A percentile compares a stretch with the other conserved stretches of the same genome.
phyloP scores from a whole-genome alignment of 2,888 invertebrate species.

The Phyto melanocephala region DNA sequence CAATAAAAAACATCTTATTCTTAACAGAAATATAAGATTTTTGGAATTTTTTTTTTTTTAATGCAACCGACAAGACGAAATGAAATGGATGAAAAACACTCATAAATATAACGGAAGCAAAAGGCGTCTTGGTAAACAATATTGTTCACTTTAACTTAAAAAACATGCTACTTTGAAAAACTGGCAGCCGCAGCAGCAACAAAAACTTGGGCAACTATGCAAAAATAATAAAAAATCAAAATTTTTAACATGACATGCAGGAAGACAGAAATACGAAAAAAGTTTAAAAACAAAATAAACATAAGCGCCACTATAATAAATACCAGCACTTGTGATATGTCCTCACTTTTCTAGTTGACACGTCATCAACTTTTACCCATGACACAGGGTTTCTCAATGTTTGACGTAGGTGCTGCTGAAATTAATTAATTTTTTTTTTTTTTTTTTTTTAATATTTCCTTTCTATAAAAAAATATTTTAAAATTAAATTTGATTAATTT shows the following conservation, averaged over 20 bases:
- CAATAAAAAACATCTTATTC: slow-evolving; percentile 37
- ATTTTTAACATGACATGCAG: slow-evolving; percentile 11
- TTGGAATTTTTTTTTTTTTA: background rate
- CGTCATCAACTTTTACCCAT: slow-evolving; percentile 62
- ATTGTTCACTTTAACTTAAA: slow-evolving; percentile 46
- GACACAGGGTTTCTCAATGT: background rate
- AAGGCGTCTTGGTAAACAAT: slow-evolving; percentile 48
- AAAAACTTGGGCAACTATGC: background rate
- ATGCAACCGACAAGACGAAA: slow-evolving; percentile 1
- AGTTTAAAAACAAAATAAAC: slow-evolving; percentile 3
- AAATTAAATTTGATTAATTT: too few species aligned
- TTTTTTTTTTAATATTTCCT: background rate
- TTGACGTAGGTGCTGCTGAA: too few species aligned
- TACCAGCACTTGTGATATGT: slow-evolving; percentile 60
- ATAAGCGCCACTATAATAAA: slow-evolving; percentile 54
- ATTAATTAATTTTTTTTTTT: too few species aligned
- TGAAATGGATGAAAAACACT: background rate
- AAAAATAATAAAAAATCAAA: slow-evolving; percentile 1
- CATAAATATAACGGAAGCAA: slow-evolving; percentile 61
- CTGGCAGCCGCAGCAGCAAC: slow-evolving; percentile 26
- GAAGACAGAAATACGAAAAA: background rate
- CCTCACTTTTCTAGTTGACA: slow-evolving; percentile 65
- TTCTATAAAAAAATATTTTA: too few species aligned
- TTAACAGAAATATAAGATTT: slow-evolving; percentile 37
- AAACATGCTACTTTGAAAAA: slow-evolving; percentile 42